Evolutionary conservation across 37 sponge, comb jelly and placozoan genomes (phyloP).

Genomic region (Diacarnus erythraeanus): DNA sequence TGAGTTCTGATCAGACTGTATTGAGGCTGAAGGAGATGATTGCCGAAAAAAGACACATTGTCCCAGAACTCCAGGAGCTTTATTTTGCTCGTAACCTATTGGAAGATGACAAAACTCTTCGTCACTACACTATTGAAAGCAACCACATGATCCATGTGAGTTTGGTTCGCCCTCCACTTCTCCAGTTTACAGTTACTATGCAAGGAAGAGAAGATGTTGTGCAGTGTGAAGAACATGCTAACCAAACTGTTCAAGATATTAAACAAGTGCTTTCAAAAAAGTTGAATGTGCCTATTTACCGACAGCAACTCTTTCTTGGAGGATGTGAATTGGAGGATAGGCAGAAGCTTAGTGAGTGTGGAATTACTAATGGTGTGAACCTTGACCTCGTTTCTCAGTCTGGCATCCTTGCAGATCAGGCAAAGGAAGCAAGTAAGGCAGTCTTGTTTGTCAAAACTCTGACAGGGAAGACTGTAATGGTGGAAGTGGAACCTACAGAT

Average conservation of each 20-base stretch:
- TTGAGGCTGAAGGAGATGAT: constrained; percentile 35
- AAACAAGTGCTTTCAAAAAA: constrained; percentile 11
- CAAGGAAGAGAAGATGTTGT: background rate
- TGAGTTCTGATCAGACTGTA: constrained; percentile 18
- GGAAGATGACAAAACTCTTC: constrained; percentile 22
- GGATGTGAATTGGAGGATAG: constrained; percentile 28
- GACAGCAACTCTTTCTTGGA: constrained; percentile 27
- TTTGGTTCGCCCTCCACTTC: constrained; percentile 2
- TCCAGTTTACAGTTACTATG: constrained; percentile 11
- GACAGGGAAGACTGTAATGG: constrained; percentile 34
- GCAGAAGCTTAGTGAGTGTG: constrained; percentile 11
- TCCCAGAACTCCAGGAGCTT: constrained; percentile 20
- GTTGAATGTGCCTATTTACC: background rate
- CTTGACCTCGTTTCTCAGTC: constrained; percentile 9
- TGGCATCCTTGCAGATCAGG: background rate
- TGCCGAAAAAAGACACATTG: background rate
- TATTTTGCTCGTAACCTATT: constrained; percentile 27
- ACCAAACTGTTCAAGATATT: constrained; percentile 8
- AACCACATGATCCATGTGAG: constrained; percentile 38
- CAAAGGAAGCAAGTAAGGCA: background rate
- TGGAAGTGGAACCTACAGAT: constrained; percentile 15
- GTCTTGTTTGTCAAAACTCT: constrained; percentile 53
- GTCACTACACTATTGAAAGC: constrained; percentile 26
- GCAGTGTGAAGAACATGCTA: background rate
- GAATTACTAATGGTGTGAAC: background rate